Conservation (phyloP, 2,797 vertebrate genomes). For the Lagocephalus sceleratus region DNA sequence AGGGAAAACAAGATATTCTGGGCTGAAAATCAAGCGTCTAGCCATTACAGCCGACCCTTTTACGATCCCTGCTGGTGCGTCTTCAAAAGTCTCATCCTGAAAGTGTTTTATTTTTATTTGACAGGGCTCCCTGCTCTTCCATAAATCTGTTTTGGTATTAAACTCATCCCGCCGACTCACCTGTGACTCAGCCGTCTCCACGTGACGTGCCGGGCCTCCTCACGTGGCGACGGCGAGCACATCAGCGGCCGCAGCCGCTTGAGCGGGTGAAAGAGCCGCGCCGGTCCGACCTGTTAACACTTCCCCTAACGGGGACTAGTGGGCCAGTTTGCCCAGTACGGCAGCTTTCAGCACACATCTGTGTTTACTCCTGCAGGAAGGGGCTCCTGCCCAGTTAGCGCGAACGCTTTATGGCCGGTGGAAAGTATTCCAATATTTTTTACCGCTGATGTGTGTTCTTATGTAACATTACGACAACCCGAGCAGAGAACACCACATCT, state of each 20-base stretch:
- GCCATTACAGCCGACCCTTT: neutral
- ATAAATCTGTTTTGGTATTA: conserved; percentile 4
- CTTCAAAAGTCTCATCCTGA: conserved; percentile 4
- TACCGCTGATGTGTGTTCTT: conserved; percentile 42
- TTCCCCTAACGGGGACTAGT: neutral
- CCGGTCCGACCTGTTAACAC: neutral
- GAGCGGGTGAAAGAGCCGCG: conserved; percentile 4
- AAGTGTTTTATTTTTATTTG: conserved; percentile 2
- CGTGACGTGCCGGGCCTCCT: conserved; percentile 10
- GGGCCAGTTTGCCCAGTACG: neutral
- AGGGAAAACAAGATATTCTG: neutral
- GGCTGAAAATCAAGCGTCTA: neutral
- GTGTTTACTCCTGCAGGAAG: conserved; percentile 38
- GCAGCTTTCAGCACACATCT: conserved; percentile 33
- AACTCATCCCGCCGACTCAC: neutral
- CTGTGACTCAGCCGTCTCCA: conserved; percentile 15
- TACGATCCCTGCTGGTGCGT: neutral
- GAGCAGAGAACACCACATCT: conserved; percentile 19
- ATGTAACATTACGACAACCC: conserved; percentile 41
- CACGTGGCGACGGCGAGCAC: conserved; percentile 20
- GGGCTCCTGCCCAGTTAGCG: conserved; percentile 33
- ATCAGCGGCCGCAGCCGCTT: conserved; percentile 7
- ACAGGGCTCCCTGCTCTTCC: conserved; percentile 11
- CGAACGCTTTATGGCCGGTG: conserved; percentile 29
- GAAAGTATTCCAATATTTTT: conserved; percentile 39